Evolutionary conservation across 2,888 invertebrate genomes (phyloP), one percentile per base, ranked within the genome.

Genomic region (Calameuta idolon): DNA sequence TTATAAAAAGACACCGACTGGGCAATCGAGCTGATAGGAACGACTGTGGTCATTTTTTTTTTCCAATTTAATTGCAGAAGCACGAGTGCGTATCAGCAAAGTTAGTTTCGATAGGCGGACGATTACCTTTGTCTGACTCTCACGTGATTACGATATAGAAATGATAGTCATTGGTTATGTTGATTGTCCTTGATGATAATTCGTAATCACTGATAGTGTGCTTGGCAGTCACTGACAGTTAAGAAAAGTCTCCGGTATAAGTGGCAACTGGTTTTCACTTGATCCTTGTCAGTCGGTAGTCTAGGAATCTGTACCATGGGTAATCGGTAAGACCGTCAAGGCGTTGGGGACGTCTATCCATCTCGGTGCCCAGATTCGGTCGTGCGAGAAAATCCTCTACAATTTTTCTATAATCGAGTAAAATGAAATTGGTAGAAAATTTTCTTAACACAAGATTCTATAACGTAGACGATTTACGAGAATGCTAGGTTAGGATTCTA

Each of bases 401-500:
- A 84, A 82, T 78, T 87, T 83, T 85, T 87, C 84, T 85, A 83
- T 86, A 86, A 86, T 82, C 84, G 81, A 82, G 75, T 84, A 83
- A 82, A 81, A 79, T 9, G 55, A 55, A 55, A 55, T 55, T 75
- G 76, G 78, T 83, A 81, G 77, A 76, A 82, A 82, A 82, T 80
- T 55, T 83, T 82, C 82, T 86, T 82, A 82, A 85, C 83, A 86
- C 85, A 85, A 89, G 23, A 86, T 82, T 84, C 84, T 88, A 88
- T 85, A 84, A 79, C 55, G 55, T 88, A 84, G 81, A 77, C 9
- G 31, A 84, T 69, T 33, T n/a, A 85, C 85, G 82, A 55, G 88
- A 88, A 88, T 84, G 84, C 82, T 89, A 90, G 88, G 80, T 85
- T 90, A 88, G 87, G 34, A 85, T 82, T 87, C 85, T 90, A 90